These are phyloP conservation scores for Acromyrmex charruanus DNA, from an alignment of 1,140 invertebrate species.

Conservation along the genomic window DNA sequence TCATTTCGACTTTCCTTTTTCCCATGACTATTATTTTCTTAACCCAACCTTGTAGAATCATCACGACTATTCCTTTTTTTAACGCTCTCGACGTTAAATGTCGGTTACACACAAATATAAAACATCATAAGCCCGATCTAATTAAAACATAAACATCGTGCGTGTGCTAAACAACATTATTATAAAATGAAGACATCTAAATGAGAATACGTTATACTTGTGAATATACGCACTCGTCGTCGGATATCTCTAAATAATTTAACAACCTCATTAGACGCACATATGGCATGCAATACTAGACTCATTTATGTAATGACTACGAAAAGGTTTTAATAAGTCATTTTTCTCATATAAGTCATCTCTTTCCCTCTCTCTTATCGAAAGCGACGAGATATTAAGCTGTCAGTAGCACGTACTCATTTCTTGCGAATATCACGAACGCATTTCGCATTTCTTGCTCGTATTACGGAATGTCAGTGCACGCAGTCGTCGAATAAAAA, in stretches of 20 bases:
- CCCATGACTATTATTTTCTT: conserved; percentile 12
- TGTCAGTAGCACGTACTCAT: conserved; percentile 8
- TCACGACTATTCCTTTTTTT: background rate
- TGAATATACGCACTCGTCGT: background rate
- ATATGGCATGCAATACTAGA: conserved; percentile 37
- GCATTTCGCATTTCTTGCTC: conserved; percentile 33
- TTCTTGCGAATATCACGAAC: conserved; percentile 27
- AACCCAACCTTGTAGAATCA: conserved; percentile 2
- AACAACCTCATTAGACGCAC: conserved; percentile 42
- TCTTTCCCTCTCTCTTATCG: conserved; percentile 17
- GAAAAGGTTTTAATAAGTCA: conserved; percentile 50
- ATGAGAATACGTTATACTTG: background rate
- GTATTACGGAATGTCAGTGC: conserved; percentile 1
- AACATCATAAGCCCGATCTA: background rate
- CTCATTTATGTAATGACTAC: conserved; percentile 45
- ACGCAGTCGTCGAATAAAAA: conserved; percentile 18
- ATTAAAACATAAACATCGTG: conserved; percentile 19
- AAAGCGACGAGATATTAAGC: conserved; percentile 28
- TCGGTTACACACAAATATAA: background rate
- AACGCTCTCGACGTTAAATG: background rate
- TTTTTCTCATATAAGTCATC: conserved; percentile 6
- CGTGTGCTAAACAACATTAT: background rate
- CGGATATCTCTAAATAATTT: conserved; percentile 49
- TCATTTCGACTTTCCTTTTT: conserved; percentile 32
- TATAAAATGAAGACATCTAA: conserved; percentile 31